phyloP scores from a whole-genome alignment of 2,113 vertebrate genomes.

The Megaceryle maxima region DNA sequence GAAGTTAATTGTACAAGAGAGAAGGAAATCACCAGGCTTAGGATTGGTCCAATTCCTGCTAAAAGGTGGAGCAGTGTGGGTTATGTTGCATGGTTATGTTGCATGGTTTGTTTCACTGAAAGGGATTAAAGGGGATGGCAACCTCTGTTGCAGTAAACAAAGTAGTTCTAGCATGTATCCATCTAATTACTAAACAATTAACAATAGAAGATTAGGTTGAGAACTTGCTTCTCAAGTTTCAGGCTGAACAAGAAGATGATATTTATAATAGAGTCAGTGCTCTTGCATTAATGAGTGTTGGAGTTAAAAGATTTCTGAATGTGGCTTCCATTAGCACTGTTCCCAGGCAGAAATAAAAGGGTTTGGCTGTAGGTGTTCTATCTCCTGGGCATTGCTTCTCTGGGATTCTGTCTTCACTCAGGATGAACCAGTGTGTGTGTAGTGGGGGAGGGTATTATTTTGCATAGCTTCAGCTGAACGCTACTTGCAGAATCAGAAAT shows the following conservation, averaged over 20 bases:
- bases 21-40: not conserved
- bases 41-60: not conserved
- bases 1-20: not conserved
- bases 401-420: not conserved
- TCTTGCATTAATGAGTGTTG: not conserved
- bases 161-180: not conserved
- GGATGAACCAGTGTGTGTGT: not conserved
- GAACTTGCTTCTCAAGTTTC: not conserved
- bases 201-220: not conserved
- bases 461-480: not conserved
- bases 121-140: not conserved
- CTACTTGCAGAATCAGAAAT: not conserved
- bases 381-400: not conserved
- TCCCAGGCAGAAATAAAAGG: not conserved
- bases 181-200: not conserved
- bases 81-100: not conserved
- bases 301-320: not conserved
- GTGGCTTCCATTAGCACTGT: not conserved
- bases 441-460: not conserved
- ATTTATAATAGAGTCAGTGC: not conserved
- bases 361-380: fast-evolving
- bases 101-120: not conserved
- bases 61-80: not conserved
- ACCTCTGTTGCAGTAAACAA: not conserved
- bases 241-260: not conserved